Evolutionary conservation across 2,113 vertebrate species (phyloP), one percentile per base, ranked within the genome.

Genomic region (Upupa epops): DNA sequence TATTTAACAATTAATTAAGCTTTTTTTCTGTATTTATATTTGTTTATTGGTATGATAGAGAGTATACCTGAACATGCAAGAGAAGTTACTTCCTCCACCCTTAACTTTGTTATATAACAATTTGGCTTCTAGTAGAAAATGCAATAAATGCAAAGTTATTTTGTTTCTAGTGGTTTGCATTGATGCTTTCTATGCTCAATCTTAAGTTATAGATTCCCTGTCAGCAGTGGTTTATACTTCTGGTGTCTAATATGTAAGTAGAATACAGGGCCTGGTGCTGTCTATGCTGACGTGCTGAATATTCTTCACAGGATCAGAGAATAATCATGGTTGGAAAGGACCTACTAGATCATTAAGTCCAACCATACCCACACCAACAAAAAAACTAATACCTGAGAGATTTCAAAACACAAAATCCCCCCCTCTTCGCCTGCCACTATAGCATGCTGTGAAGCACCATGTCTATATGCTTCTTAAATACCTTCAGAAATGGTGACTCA

Each of bases 181-280:
- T 83, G 86, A 79, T 87, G 59, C 95, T 97, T 97, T 92, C 81
- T 65, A 5, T 83, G 19, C 31, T 89, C 29, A 46, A 77, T 75
- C 71, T 88, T 81, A 91, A 90, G 60, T 51, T 31, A 97, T 82
- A 70, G 96, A 96, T 97, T 97, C 98, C 78, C 91, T 98, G 95
- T 95, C 93, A 97, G 37, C 34, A 17, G 22, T 78, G 94, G 61
- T 92, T 96, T 94, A n/a, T 46, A 64, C 68, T 82, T 84, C 21
- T 83, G 36, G 17, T 83, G 40, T 37, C 58, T 91, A 92, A 69
- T 65, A 24, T 87, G 48, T 85, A 92, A 83, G 73, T 61, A 76
- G 75, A 95, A 65, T 59, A 72, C 51, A 61, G 54, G 77, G 34
- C 32, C 60, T 83, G 31, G 31, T 95, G 71, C 59, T 88, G 59